A percentile compares a stretch with the other conserved stretches of the same genome.
phyloP scores from a whole-genome alignment of 2,888 invertebrate species.

The Cantharis rufa region DNA sequence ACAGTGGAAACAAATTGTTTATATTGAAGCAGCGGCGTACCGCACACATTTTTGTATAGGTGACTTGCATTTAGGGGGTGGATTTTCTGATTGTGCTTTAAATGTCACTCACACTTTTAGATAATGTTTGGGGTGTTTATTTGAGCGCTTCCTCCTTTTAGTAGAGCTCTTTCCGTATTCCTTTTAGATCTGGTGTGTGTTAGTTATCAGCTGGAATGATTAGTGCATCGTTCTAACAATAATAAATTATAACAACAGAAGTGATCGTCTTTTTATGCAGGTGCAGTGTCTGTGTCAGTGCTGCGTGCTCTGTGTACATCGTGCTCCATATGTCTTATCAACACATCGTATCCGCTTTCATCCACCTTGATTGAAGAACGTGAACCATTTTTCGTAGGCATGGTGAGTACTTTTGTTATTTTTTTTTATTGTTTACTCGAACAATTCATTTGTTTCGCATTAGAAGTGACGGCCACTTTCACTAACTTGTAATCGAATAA shows the following conservation, averaged over 20 bases:
- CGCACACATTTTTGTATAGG: background rate
- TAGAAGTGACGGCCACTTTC: background rate
- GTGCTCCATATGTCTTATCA: constrained; percentile 14
- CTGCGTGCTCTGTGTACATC: constrained; percentile 8
- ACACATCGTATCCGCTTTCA: background rate
- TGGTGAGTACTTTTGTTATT: background rate
- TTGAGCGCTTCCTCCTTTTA: background rate
- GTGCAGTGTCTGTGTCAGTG: constrained; percentile 30
- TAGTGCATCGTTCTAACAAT: constrained; percentile 1
- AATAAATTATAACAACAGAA: constrained; percentile 1
- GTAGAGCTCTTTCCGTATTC: background rate
- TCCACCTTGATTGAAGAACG: background rate
- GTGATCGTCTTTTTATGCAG: constrained; percentile 11
- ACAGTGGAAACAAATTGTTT: background rate
- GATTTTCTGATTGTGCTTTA: background rate
- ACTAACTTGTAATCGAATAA: background rate
- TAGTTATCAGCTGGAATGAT: background rate
- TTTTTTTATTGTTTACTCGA: background rate
- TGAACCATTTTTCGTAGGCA: background rate
- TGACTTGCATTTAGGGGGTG: background rate
- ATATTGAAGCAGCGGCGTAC: background rate
- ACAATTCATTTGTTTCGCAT: background rate
- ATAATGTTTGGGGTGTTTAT: background rate
- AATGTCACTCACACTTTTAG: background rate
- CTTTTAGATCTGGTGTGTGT: background rate